Evolutionary conservation across 2,888 invertebrate species (phyloP), one percentile per base, ranked within the genome.

Genomic region (Brassicogethes aeneus): DNA sequence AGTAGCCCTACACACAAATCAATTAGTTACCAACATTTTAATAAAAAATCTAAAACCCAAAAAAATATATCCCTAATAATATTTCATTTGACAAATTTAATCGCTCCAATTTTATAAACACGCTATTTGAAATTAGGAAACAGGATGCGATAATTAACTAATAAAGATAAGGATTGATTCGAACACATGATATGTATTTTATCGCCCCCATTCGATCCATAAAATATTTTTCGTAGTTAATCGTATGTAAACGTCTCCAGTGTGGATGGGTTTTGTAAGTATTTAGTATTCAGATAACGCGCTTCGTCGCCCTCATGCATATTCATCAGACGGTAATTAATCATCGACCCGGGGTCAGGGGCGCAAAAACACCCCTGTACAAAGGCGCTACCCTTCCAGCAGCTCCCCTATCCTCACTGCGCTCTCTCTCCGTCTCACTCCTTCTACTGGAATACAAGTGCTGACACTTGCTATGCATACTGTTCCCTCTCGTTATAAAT

Each of bases 291-390:
- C 59, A 54, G 58, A 62, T 60, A 59, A 60, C 61, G 60, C 60
- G 57, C 54, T 53, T 49, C 45, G 58, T 53, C 50, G 55, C 57
- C 50, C 56, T 63, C 64, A 65, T 65, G 63, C 65, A 65, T 65
- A 65, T 65, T 65, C 64, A 65, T 65, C 61, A 60, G 52, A 52
- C 53, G 47, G 62, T 65, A 65, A 65, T 65, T 64, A 65, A 65
- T 65, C 65, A 65, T 63, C 61, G 56, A 51, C 47, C 49, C 52
- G 47, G 56, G 60, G 51, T 47, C 46, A 52, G 52, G 54, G 46
- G 42, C 47, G 42, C 37, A 5, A 10, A 10, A 23, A 7, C 23
- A 23, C 23, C 23, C 23, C 5, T 23, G 10, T 23, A 23, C 23
- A 23, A 23, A 7, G 5, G 23, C 23, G 10, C 23, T 23, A 23